Percentiles rank a stretch among this genome's conserved stretches.
These are phyloP conservation scores for Ptilodon capucinus DNA, from an alignment of 2,888 invertebrate species.

Conservation along the genomic window DNA sequence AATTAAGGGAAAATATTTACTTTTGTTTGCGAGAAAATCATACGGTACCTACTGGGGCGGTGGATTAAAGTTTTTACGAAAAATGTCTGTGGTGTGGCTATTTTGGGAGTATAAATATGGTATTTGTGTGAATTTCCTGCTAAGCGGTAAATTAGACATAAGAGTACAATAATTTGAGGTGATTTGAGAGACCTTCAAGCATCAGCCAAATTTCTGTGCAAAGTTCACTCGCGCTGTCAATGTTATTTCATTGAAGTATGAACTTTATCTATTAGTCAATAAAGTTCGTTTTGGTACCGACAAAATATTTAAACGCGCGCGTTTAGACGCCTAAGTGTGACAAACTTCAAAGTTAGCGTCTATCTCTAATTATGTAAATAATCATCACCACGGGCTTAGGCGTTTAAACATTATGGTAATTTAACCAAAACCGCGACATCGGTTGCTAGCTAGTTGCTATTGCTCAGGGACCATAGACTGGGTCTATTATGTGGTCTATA, in stretches of 20 bases:
- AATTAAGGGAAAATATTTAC: slow-evolving; percentile 7
- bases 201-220: too few relatives aligned
- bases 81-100: not conserved
- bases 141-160: too few relatives aligned
- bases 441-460: slow-evolving; percentile 21
- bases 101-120: not conserved
- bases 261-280: too few relatives aligned
- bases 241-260: too few relatives aligned
- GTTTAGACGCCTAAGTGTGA: too few relatives aligned
- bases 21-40: not conserved
- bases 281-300: too few relatives aligned
- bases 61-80: not conserved
- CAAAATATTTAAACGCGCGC: too few relatives aligned
- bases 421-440: slow-evolving; percentile 39
- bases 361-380: slow-evolving; percentile 54
- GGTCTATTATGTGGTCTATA: slow-evolving; percentile 27
- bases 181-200: too few relatives aligned
- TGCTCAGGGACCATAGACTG: not conserved
- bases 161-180: too few relatives aligned
- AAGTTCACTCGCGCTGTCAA: too few relatives aligned
- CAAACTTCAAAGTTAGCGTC: not conserved
- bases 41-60: not conserved
- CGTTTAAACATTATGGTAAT: slow-evolving; percentile 55
- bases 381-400: slow-evolving; percentile 37
- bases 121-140: too few relatives aligned